Base-by-base conservation (phyloP, 2,797 vertebrate species). In the Odontamblyopus rebecca region DNA sequence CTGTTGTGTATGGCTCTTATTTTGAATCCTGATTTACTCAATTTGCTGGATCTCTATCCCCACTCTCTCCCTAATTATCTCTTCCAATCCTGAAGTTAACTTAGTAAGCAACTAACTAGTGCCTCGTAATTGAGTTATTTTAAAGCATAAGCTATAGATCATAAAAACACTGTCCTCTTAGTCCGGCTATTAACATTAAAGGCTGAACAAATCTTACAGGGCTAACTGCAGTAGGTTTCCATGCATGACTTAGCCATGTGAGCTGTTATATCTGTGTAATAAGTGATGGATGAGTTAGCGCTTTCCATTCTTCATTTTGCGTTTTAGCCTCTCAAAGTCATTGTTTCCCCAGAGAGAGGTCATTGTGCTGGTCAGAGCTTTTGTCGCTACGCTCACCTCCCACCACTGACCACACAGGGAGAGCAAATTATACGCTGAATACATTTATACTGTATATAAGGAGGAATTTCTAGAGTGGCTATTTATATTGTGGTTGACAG, bases 301-400 rank as follows among this genome's bases (percentile, higher is more conserved):
- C 74, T 80, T 82, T 85, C 86, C 86, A 89, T 90, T 90, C 80
- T 86, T 90, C 88, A 88, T 86, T 83, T 71, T 16, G 30, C 69
- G 84, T 84, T 84, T 82, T 81, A 82, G 82, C 74, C 80, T 92
- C 88, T 94, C 90, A 93, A 93, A 93, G 92, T 93, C 91, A 90
- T 91, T 88, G 88, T 90, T 92, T 90, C 92, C 92, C 93, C 73
- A 78, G 91, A 87, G 91, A 92, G 78, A 85, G 90, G 87, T 92
- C 89, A 90, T 88, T 86, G 81, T 87, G 83, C 88, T 93, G 92
- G 91, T 91, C 89, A 93, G 86, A 92, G 88, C 88, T 88, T 87
- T 86, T 87, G 86, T 82, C 79, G 83, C 84, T 80, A 85, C 53
- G 62, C 82, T 88, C 88, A 86, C 88, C 89, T 86, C 87, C 85